A percentile compares a stretch with the other conserved stretches of the same genome.
phyloP scores from a whole-genome alignment of 1,140 invertebrate species.

The Calephelis nemesis region DNA sequence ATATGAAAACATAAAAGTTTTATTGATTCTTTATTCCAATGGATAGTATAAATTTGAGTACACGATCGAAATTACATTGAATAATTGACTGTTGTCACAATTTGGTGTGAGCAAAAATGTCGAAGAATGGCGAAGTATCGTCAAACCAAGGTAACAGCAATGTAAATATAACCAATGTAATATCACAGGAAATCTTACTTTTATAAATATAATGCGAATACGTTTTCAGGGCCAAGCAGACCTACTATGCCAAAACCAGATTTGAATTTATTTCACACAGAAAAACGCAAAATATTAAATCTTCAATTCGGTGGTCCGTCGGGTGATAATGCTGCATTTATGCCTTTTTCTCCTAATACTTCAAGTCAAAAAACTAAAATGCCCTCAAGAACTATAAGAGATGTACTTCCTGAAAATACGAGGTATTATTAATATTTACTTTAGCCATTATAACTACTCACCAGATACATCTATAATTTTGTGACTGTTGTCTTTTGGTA shows the following conservation, averaged over 20 bases:
- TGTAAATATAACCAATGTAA: slow-evolving; percentile 27
- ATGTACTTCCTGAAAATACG: slow-evolving; percentile 69
- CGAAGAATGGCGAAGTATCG: slow-evolving; percentile 76
- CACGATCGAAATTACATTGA: slow-evolving; percentile 39
- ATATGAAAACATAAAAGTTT: slow-evolving; percentile 31
- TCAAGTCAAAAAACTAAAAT: slow-evolving; percentile 49
- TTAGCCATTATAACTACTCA: slow-evolving; percentile 11
- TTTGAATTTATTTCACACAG: slow-evolving; percentile 63
- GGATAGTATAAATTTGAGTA: slow-evolving; percentile 30
- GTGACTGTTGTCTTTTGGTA: neutral
- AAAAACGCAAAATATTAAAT: slow-evolving; percentile 68
- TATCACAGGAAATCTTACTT: slow-evolving; percentile 5
- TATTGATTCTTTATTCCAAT: slow-evolving; percentile 30
- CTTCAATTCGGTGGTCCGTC: slow-evolving; percentile 62
- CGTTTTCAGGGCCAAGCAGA: slow-evolving; percentile 59
- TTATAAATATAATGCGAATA: slow-evolving; percentile 21
- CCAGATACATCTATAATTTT: neutral
- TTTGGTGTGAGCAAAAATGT: slow-evolving; percentile 58
- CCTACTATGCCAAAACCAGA: slow-evolving; percentile 63
- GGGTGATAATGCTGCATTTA: slow-evolving; percentile 62
- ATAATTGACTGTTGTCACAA: slow-evolving; percentile 28
- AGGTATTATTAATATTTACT: slow-evolving; percentile 42
- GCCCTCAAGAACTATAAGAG: slow-evolving; percentile 64
- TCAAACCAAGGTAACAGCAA: slow-evolving; percentile 69
- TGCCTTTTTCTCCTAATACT: slow-evolving; percentile 59